These are phyloP conservation scores for Girardia tigrina DNA, from an alignment of 2,888 invertebrate genomes.

Conservation along the genomic window DNA sequence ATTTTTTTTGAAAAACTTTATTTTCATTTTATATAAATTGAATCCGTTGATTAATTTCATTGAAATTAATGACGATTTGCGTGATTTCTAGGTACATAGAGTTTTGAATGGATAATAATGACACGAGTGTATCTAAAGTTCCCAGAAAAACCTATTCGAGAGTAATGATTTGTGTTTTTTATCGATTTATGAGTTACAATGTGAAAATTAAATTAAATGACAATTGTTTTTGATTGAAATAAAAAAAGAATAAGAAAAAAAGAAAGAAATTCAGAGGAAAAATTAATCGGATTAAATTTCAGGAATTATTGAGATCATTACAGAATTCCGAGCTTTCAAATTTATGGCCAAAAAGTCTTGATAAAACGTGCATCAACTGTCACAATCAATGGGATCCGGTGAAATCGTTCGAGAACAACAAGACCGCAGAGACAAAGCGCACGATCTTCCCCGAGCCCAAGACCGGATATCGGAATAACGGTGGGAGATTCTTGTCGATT, in stretches of 20 bases:
- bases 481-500: too few relatives aligned
- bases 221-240: too few relatives aligned
- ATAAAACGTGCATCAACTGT: not conserved
- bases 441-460: not conserved
- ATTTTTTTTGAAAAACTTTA: not conserved
- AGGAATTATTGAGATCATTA: conserved; percentile 5
- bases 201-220: too few relatives aligned
- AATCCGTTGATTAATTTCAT: too few relatives aligned
- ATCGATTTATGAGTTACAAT: too few relatives aligned
- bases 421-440: not conserved
- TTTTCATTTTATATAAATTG: too few relatives aligned
- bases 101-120: conserved; percentile 10
- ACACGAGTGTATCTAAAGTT: conserved; percentile 3
- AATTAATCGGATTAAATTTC: too few relatives aligned
- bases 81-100: not conserved
- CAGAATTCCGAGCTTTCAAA: not conserved
- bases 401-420: not conserved
- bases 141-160: conserved; percentile 10
- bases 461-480: conserved; percentile 2
- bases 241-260: too few relatives aligned
- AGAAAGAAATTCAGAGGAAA: too few relatives aligned
- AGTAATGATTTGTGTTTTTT: too few relatives aligned
- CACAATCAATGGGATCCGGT: conserved; percentile 7
- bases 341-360: conserved; percentile 5
- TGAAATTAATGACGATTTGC: not conserved